These are phyloP conservation scores for Intellagama lesueurii DNA, from an alignment of 2,797 vertebrate genomes.

Conservation along the genomic window DNA sequence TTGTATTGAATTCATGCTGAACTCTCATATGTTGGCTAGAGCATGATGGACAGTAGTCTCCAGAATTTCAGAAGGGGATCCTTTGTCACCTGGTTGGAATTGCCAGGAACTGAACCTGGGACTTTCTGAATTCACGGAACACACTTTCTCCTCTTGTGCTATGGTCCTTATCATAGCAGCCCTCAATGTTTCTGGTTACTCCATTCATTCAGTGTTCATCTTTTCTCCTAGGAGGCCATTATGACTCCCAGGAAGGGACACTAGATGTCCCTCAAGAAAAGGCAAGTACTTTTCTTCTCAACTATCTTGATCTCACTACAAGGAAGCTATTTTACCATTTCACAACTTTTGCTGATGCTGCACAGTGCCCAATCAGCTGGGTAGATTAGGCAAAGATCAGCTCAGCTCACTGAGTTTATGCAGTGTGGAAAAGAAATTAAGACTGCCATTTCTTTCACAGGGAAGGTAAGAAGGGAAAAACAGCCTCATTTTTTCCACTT, in stretches of 20 bases:
- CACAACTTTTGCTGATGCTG: not conserved
- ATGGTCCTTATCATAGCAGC: not conserved
- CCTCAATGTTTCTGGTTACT: not conserved
- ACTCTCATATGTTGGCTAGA: not conserved
- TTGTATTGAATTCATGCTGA: not conserved
- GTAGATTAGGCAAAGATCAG: not conserved
- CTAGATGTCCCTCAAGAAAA: not conserved
- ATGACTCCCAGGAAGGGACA: not conserved
- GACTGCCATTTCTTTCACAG: not conserved
- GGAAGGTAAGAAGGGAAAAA: not conserved
- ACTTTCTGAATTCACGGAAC: not conserved
- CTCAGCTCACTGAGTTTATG: not conserved
- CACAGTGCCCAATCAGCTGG: not conserved
- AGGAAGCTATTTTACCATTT: not conserved
- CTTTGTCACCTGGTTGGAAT: not conserved
- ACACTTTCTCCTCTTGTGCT: not conserved
- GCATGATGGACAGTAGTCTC: not conserved
- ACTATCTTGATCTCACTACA: not conserved
- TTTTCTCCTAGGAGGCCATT: not conserved
- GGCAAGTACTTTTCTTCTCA: not conserved
- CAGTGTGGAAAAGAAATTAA: not conserved
- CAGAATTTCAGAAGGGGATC: not conserved
- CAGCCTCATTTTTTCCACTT: conserved; percentile 4
- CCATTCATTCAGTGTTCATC: not conserved
- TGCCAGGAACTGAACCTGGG: not conserved